phyloP scores from a whole-genome alignment of 2,797 vertebrate genomes.

The Cynopterus sphinx region DNA sequence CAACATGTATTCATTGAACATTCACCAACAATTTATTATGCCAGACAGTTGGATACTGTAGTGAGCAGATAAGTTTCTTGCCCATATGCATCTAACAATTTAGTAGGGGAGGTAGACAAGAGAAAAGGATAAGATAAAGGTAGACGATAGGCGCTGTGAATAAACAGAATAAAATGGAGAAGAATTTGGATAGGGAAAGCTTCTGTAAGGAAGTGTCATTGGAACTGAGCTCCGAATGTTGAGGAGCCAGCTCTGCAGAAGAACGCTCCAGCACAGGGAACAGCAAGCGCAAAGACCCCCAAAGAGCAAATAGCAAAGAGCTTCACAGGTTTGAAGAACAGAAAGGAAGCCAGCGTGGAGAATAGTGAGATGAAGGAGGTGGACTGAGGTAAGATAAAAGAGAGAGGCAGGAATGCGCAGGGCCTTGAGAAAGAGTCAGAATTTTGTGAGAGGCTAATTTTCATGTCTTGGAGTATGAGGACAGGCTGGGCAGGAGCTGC shows the following conservation, averaged over 20 bases:
- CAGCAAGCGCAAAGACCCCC: not conserved
- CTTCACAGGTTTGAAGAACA: not conserved
- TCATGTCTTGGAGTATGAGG: not conserved
- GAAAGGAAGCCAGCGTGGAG: not conserved
- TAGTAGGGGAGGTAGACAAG: not conserved
- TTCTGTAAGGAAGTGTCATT: not conserved
- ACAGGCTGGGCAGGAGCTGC: not conserved
- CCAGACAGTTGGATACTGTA: not conserved
- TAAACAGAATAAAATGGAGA: not conserved
- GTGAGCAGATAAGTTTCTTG: not conserved
- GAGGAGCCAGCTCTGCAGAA: not conserved
- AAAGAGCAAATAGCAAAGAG: not conserved
- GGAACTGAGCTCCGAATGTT: not conserved
- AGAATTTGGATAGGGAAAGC: not conserved
- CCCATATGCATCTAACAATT: not conserved
- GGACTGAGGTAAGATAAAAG: not conserved
- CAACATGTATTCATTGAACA: not conserved
- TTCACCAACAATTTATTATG: not conserved
- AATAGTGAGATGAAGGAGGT: not conserved
- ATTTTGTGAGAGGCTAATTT: not conserved
- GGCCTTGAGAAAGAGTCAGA: not conserved
- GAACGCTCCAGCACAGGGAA: not conserved
- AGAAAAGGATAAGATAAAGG: not conserved
- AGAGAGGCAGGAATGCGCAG: not conserved
- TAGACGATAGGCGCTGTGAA: not conserved